Evolutionary conservation across 2,888 invertebrate species (phyloP).

Genomic region (Zootermopsis nevadensis): DNA sequence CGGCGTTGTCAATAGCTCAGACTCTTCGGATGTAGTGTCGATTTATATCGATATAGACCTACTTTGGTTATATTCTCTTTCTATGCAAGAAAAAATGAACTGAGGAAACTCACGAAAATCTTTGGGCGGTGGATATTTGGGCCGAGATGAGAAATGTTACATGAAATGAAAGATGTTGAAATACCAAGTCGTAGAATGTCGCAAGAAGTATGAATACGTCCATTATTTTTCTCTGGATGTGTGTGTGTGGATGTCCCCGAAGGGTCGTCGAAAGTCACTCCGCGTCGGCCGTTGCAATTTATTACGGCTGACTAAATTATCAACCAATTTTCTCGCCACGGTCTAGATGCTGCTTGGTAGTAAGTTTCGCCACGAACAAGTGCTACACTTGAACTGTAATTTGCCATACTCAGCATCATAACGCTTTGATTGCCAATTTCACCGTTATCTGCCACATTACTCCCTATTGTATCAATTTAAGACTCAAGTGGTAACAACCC

Average conservation of each 20-base stretch:
- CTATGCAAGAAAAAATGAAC: no score
- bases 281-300: background rate
- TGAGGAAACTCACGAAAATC: no score
- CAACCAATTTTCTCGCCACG: background rate
- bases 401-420: background rate
- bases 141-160: no score
- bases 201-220: no score
- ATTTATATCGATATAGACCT: no score
- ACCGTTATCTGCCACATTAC: background rate
- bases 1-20: no score
- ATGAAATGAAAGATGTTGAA: no score
- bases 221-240: background rate
- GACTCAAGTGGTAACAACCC: background rate
- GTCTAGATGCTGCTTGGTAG: background rate
- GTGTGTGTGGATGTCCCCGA: background rate
- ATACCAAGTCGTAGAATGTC: no score
- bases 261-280: background rate
- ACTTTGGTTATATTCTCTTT: no score
- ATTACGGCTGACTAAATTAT: background rate
- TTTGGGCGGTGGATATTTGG: no score
- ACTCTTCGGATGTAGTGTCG: no score
- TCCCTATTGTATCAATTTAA: background rate
- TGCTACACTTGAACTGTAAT: background rate
- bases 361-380: background rate
- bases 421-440: conserved; percentile 1